phyloP scores from a whole-genome alignment of 2,888 invertebrate genomes.

The Brachypalpus laphriformis region DNA sequence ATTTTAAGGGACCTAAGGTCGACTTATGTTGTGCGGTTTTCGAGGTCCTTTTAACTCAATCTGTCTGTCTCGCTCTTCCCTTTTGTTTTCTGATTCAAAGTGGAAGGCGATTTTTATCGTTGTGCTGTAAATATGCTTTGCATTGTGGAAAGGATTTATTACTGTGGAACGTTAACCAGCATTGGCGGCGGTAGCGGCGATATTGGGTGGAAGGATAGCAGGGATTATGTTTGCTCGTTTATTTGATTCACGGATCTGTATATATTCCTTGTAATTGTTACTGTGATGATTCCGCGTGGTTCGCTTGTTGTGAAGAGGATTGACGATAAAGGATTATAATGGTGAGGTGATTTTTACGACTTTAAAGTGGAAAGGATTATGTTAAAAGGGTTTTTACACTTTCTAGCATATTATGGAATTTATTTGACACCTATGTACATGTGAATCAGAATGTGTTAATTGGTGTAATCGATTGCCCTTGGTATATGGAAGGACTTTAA shows the following conservation, averaged over 20 bases:
- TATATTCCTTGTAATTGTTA: conserved; percentile 63
- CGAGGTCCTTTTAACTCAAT: conserved; percentile 3
- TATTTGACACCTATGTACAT: no score
- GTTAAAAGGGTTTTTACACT: not conserved
- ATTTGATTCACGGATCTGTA: conserved; percentile 62
- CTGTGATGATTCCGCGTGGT: not conserved
- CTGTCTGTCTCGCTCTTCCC: not conserved
- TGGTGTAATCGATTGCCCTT: no score
- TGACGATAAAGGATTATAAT: not conserved
- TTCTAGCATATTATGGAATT: not conserved
- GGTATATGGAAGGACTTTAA: no score
- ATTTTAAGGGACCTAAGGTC: conserved; percentile 61
- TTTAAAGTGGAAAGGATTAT: not conserved
- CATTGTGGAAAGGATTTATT: conserved; percentile 63
- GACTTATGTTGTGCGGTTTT: conserved; percentile 23
- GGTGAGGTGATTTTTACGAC: not conserved
- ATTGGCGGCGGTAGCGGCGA: conserved; percentile 16
- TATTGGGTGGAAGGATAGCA: conserved; percentile 34
- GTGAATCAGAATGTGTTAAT: no score
- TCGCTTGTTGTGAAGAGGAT: not conserved
- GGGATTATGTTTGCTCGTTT: conserved; percentile 61
- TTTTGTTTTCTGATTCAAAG: not conserved
- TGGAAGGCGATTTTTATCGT: conserved; percentile 38
- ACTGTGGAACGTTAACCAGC: conserved; percentile 18
- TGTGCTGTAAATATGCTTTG: conserved; percentile 67